Evolutionary conservation across 2,888 invertebrate species (phyloP), one percentile per base, ranked within the genome.

Genomic region (Bellardia bayeri): DNA sequence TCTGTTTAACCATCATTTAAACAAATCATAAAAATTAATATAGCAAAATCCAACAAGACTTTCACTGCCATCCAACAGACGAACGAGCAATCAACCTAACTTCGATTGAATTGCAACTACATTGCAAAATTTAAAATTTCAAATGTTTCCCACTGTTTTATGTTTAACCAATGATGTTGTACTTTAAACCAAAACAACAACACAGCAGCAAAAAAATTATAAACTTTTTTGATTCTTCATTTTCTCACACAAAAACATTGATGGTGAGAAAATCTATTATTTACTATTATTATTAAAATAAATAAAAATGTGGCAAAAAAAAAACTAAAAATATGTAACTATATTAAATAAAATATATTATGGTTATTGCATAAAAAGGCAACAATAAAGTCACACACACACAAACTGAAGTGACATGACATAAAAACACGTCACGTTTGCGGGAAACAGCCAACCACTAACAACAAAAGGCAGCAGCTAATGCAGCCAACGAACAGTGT

Each of bases 371-470:
- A 79, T 6, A 79, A 79, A 66, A 68, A 61, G 11, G 14, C 16
- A 61, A 30, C 13, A 80, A 64, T 45, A 56, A 37, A 66, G 63
- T 49, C 33, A 40, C 54, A 66, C 49, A 72, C 61, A 61, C 33
- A 64, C 40, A 69, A 54, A 16, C 54, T 64, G 49, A 64, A 64
- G 82, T 72, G 78, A 84, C 86, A 82, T 76, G 79, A 68, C 68
- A 75, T 40, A 83, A 80, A 80, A 85, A 81, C 86, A 83, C 82
- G 80, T 83, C 85, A 86, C 80, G 85, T 86, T 83, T 86, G 86
- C 61, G 79, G 69, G 51, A 75, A 82, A 85, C 68, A 64, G 81
- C 9, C 69, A 71, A 75, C 85, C 68, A 54, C 75, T 71, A 51
- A 81, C 56, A 72, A 51, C 56, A 63, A 58, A 69, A 49, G 37